Evolutionary conservation across 2,797 vertebrate genomes (phyloP), one percentile per base, ranked within the genome.

Genomic region (Yasuhikotakia modesta): DNA sequence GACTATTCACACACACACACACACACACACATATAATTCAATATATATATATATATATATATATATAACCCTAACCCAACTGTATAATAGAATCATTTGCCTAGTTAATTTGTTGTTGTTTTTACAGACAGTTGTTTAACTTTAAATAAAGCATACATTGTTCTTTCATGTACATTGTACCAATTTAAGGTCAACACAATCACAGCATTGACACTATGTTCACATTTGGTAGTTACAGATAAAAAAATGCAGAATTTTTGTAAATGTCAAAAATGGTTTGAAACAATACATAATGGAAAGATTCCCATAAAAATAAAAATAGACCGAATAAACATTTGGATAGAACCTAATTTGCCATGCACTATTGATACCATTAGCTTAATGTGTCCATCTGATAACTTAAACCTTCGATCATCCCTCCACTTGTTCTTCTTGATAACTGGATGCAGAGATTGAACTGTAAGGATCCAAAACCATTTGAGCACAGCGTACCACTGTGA

Each of bases 401-500:
- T 45, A 45, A 16, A 16, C 13, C 21, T 22, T 16, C 17, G 63
- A 83, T 24, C 13, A 2, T 63, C 30, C 76, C 61, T 90, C 86
- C 65, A 88, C 88, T 78, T 87, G 79, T 39, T 87, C 85, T 68
- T 93, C 92, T 73, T 93, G 92, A 79, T 93, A 93, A 4, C 84
- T 86, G 0, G 83, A 83, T 10, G 87, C 88, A 19, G 93, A 90
- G 67, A 93, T 73, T 0, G 88, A 83, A 0, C 92, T 93, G 89
- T 94, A 94, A 2, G 93, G 94, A 76, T 94, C 91, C 32, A 94
- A 81, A 32, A 94, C 93, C 85, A 93, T 90, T 75, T 92, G 90
- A 81, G 87, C 91, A 19, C 94, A 94, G 73, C 92, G 92, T 24
- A 94, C 82, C 12, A 94, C 88, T 16, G 92, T 92, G 78, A 85